Conservation (phyloP, 2,113 vertebrate genomes). For the Cyanistes caeruleus region DNA sequence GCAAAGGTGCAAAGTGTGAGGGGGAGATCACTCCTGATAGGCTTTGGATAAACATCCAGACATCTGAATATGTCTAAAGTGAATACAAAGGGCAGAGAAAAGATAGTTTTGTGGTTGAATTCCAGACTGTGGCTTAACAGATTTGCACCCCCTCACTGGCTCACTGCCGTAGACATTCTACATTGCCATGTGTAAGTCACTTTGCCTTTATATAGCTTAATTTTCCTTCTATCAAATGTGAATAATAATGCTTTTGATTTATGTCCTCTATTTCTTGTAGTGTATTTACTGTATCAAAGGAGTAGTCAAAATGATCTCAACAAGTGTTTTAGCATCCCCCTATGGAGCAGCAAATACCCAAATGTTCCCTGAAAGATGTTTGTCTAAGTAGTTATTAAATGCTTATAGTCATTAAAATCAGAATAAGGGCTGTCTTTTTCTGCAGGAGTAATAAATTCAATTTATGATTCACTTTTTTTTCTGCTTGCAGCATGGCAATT, state of each 20-base stretch:
- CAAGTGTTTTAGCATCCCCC: neutral
- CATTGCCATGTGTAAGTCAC: neutral
- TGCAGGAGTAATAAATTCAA: neutral
- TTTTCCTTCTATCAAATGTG: neutral
- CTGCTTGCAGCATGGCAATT: neutral
- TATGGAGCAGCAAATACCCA: neutral
- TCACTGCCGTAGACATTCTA: neutral
- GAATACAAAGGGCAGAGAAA: neutral
- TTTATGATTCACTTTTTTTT: neutral
- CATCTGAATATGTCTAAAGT: neutral
- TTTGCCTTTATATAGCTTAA: neutral
- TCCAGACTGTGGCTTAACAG: neutral
- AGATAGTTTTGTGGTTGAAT: neutral
- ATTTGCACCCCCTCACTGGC: neutral
- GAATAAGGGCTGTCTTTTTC: neutral
- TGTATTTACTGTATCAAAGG: neutral
- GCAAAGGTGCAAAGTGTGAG: neutral
- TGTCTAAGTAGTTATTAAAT: conserved; percentile 8
- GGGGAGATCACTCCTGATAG: neutral
- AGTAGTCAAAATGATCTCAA: neutral
- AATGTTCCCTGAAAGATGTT: neutral
- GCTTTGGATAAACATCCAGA: neutral
- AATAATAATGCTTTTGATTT: neutral
- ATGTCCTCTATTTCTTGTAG: neutral
- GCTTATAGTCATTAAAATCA: neutral